Conservation (phyloP, 2,797 vertebrate species). For the Acanthornis magna region DNA sequence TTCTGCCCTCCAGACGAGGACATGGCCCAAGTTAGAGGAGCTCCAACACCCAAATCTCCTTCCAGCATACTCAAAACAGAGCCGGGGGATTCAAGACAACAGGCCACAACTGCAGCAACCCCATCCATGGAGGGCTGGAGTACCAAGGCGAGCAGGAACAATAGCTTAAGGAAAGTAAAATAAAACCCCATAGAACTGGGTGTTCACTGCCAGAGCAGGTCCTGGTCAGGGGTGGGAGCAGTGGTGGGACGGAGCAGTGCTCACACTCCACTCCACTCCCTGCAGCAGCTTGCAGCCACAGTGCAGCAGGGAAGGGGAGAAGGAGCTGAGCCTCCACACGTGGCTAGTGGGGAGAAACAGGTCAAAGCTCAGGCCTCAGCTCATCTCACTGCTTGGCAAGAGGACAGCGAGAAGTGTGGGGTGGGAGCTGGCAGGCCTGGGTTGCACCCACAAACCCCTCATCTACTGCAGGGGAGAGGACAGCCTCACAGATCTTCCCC, state of each 20-base stretch:
- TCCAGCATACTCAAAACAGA: not conserved
- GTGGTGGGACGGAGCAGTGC: not conserved
- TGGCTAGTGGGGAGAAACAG: not conserved
- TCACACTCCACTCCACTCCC: rapidly evolving
- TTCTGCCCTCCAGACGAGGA: not conserved
- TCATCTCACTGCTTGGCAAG: not conserved
- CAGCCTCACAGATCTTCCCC: no score
- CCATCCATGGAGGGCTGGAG: not conserved
- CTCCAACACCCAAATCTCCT: not conserved
- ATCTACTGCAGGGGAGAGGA: not conserved
- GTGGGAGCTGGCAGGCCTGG: not conserved
- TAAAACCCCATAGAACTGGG: not conserved
- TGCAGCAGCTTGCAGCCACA: not conserved
- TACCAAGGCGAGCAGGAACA: rapidly evolving
- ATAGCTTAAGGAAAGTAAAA: not conserved
- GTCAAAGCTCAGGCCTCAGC: not conserved
- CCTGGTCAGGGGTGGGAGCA: not conserved
- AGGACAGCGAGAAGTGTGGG: no score
- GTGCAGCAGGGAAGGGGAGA: not conserved
- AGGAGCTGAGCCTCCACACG: rapidly evolving
- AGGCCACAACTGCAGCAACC: not conserved
- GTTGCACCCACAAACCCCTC: no score
- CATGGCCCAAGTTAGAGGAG: not conserved
- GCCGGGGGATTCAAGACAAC: not conserved
- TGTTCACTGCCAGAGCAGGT: not conserved